Evolutionary conservation across 2,888 invertebrate genomes (phyloP), one percentile per base, ranked within the genome.

Genomic region (Melinaea menophilus): DNA sequence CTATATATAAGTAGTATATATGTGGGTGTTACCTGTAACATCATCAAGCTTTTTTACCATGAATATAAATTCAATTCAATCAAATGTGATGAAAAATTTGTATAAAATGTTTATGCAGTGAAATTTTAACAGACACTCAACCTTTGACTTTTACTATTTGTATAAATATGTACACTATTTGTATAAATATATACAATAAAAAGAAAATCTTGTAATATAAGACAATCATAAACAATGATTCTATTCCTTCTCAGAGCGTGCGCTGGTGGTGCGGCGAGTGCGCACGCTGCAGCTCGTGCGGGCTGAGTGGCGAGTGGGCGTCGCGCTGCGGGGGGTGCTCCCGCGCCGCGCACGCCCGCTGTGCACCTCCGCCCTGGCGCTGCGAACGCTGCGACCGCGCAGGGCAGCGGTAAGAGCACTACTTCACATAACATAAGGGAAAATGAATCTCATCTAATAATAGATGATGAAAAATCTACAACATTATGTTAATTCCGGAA

Each of bases 221-320:
- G 7, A 11, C 11, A 37, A 35, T 34, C 12, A 45, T 58, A 62
- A 11, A 56, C 5, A 56, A 41, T 57, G 9, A 62, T 67, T 65
- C 12, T 59, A 41, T 64, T 55, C 58, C 46, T 37, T n/a, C 61
- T 55, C 80, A 91, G 90, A 76, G 79, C 63, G 68, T 74, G 66
- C 82, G 85, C 5, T 51, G 51, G 55, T 91, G 91, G 91, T 80
- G 79, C 69, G 90, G 90, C 78, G 84, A 84, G 64, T 80, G 91
- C 74, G 77, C 81, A 65, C 69, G 73, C 71, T 90, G 91, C 77
- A 66, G 61, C 55, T 74, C 71, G 74, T 88, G 89, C 79, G 79
- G 76, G 56, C 68, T 69, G 68, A 69, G 72, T 72, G 75, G 74
- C 63, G 70, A 70, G 64, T 85, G 85, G 85, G 75, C 77, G 70